Base-by-base conservation (phyloP, 2,113 vertebrate genomes). In the Hydrolagus affinis region DNA sequence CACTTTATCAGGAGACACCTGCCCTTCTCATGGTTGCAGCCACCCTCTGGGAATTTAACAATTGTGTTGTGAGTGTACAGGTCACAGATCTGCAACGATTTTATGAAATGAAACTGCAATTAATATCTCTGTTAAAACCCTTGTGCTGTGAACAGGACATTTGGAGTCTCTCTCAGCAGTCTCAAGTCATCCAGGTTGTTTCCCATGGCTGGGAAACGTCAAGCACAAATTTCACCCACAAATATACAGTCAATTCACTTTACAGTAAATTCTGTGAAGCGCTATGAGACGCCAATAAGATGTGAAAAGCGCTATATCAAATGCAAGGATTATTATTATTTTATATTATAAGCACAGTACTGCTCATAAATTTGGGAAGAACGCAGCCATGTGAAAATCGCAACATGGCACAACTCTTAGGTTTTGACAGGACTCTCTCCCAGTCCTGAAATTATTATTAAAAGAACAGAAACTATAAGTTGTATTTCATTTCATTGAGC, bases 51-150 rank as follows among this genome's bases (percentile, higher is more conserved):
- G 78, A 83, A 83, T 83, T 66, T 68, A 15, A 21, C 66, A 60
- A 83, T 83, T 83, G 78, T 66, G 78, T 68, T 60, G 23, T 83
- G 60, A 62, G 25, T 32, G 66, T 62, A 66, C 78, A 83, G 62
- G 78, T 83, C 78, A 83, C 78, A 83, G 78, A 83, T 62, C 60
- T 64, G 64, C 59, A 32, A 66, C 23, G 25, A 83, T 64, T 83
- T 83, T 83, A 83, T 83, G 64, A 83, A 66, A 83, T 66, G 59
- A 83, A 68, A 83, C 62, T 83, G 62, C 78, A 83, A 83, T 83
- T 62, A 64, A 83, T 83, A 28, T 66, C 66, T 9, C 78, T 83
- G 57, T 32, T 83, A 66, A 66, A 66, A 66, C 66, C 78, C 4
- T 15, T 83, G 60, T 66, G 78, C 60, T 66, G 25, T 68, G 60